Evolutionary conservation across 1,140 invertebrate species (phyloP), one percentile per base, ranked within the genome.

Genomic region (Nilaparvata lugens): DNA sequence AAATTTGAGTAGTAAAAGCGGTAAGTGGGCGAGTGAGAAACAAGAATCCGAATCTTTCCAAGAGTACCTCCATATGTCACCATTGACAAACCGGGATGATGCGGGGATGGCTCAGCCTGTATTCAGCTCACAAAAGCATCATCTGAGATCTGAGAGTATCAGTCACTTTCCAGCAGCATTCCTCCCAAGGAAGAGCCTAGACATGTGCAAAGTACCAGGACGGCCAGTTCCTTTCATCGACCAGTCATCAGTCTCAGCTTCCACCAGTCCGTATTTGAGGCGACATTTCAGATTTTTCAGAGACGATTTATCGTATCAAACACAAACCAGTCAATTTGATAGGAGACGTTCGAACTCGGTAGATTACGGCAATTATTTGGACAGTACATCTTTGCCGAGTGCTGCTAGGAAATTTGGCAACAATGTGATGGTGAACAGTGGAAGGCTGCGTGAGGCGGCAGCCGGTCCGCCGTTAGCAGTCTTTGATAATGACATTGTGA

Each of bases 281-380:
- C 24, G 57, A 31, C 18, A 23, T 24, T 13, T 48, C 9, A 43
- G 14, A 23, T 23, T 31, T 13, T 16, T 18, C 21, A 28, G 9
- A 16, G 42, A 18, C 18, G 57, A 59, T n/a, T 11, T n/a, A 18
- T 19, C 1, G n/a, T n/a, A 45, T 9, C 21, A 24, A 2, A 9
- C 42, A 14, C 43, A 42, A 48, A 31, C 48, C 3, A 25, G 52
- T 25, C 23, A 13, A 25, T 43, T 59, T 18, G 31, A 35, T 14
- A 59, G 81, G 56, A 82, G 81, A 62, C 72, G 85, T 62, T 88
- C 86, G 0, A 86, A 84, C 66, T 87, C 85, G 0, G 85, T 83
- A 0, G 85, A 87, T 70, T 86, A 85, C 0, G 79, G 83, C 0
- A 77, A 81, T 65, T 79, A 25, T 19, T n/a, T 31, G 9, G 45